Conservation (phyloP, 2,888 invertebrate species). For the Luffia ferchaultella region DNA sequence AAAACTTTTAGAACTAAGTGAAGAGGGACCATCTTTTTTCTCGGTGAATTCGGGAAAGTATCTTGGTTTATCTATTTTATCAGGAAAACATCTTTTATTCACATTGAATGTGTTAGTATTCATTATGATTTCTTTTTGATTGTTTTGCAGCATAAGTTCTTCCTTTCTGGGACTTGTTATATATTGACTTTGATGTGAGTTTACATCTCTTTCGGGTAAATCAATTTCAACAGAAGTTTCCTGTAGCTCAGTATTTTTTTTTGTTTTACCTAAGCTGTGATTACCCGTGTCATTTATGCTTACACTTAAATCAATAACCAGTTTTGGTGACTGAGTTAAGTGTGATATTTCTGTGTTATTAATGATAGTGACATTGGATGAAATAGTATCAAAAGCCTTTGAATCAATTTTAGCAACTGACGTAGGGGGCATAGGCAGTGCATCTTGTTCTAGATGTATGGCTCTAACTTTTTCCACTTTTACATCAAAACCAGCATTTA, state of each 20-base stretch:
- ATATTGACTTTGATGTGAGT: not conserved
- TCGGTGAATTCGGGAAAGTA: not conserved
- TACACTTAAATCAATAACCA: not conserved
- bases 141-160: too few species aligned
- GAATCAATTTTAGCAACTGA: not conserved
- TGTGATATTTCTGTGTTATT: not conserved
- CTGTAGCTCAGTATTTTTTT: not conserved
- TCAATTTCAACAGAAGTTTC: not conserved
- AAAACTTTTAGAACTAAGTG: conserved; percentile 44
- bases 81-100: too few species aligned
- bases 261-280: not conserved
- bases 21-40: conserved; percentile 32
- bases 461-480: not conserved
- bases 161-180: not conserved
- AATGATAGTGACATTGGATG: not conserved
- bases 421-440: not conserved
- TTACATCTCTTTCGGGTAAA: not conserved
- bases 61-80: not conserved
- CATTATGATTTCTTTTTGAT: too few species aligned
- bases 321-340: not conserved
- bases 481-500: not conserved
- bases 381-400: not conserved
- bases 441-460: not conserved
- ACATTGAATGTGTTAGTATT: too few species aligned
- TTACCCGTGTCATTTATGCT: not conserved